phyloP scores from a whole-genome alignment of 2,113 vertebrate species.

The Chauna torquata region DNA sequence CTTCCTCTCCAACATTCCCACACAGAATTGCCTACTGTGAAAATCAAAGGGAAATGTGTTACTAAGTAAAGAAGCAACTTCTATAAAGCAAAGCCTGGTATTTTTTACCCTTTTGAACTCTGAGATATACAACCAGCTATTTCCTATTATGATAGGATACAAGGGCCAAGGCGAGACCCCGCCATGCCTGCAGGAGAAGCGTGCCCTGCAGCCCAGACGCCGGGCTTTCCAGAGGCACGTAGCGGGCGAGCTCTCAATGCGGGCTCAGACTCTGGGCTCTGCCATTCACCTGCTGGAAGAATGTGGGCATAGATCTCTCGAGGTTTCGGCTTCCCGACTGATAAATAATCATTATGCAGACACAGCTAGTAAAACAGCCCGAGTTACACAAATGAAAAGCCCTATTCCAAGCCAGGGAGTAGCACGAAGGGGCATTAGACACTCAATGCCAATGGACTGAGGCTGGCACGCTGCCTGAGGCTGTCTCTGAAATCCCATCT shows the following conservation, averaged over 20 bases:
- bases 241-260: background rate
- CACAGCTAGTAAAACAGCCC: background rate
- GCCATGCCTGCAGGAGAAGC: background rate
- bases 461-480: background rate
- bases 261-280: background rate
- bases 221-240: background rate
- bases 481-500: constrained; percentile 19
- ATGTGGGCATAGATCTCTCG: background rate
- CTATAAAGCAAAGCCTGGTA: constrained; percentile 75
- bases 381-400: constrained; percentile 1
- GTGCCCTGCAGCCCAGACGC: background rate
- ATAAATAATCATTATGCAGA: constrained; percentile 37
- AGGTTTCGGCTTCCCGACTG: background rate
- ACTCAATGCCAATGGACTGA: background rate
- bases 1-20: constrained; percentile 83
- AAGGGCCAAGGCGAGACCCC: background rate
- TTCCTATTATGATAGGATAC: constrained; percentile 73
- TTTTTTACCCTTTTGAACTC: constrained; percentile 80
- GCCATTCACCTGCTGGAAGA: constrained; percentile 48
- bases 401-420: background rate
- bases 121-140: constrained; percentile 73
- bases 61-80: constrained; percentile 79
- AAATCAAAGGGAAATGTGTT: constrained; percentile 82
- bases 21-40: constrained; percentile 82
- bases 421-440: constrained; percentile 14